Base-by-base conservation (phyloP, 2,888 invertebrate species). In the Thera obeliscata region DNA sequence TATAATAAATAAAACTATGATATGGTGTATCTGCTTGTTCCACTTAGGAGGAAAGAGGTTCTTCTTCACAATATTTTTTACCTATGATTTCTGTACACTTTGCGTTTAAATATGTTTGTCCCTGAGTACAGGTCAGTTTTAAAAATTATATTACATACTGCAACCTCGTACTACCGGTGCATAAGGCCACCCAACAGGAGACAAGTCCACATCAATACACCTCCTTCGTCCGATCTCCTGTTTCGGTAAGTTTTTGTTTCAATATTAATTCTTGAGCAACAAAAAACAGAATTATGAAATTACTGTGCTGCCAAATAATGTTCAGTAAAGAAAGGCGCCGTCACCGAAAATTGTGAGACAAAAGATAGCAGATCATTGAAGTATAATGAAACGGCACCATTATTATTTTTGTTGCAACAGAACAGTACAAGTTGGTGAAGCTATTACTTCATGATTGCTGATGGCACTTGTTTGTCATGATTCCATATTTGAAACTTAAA, bases 211-310 rank as follows among this genome's bases (percentile, higher is more conserved):
- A 67, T 74, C 67, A 69, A 71, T 64, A 72, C 57, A 57, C 73
- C 54, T 62, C 69, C 69, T 69, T 72, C 70, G 71, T 70, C 60
- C 65, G 11, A 7, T 64, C 63, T 66, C 66, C 61, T 55, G 59
- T 66, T 70, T 72, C 43, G 69, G 69, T 64, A 46, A 56, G 54
- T 64, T 72, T 73, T 72, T 68, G 54, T 64, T 52, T 5, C 56
- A 61, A 70, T 70, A 58, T 56, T 54, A 38, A 38, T 38, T 59
- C 49, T 59, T 50, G 36, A 59, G 56, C 58, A 64, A 66, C 63
- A 55, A 66, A 67, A 71, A 50, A 64, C 64, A 64, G 71, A 73
- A 66, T 73, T 73, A 70, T 64, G 58, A 66, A 70, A 71, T 64
- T 65, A 62, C 64, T 62, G 43, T 41, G 41, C 7, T 8, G 2